Evolutionary conservation across 2,113 vertebrate genomes (phyloP), one percentile per base, ranked within the genome.

Genomic region (Chaetura pelagica): DNA sequence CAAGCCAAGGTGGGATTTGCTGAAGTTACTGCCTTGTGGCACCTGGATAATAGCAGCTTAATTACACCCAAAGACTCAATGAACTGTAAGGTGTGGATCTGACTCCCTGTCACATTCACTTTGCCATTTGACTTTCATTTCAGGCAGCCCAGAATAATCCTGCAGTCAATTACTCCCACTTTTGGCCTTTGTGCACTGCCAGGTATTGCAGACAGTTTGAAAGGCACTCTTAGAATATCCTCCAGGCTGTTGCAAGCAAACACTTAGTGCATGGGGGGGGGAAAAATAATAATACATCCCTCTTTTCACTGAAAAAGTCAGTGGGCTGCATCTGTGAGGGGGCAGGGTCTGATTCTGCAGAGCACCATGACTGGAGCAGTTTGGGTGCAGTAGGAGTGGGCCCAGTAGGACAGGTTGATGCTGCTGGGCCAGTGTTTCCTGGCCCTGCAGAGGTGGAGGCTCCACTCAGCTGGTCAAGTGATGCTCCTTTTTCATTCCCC

Each of bases 111-210:
- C 68, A 72, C 79, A 46, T 62, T 90, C 51, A 4, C 72, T n/a
- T n/a, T 92, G 79, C 64, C 83, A 12, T 86, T 71, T 90, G 6
- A 22, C 92, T 92, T 90, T 73, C 62, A 48, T 95, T 93, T 76
- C 86, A 89, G 78, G 63, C 81, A 32, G 59, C 46, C 48, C 6
- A 90, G 90, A 84, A 91, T 63, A 74, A 95, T 90, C 73, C 84
- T 38, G 73, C 86, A 92, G 90, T 86, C 90, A 93, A 75, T 92
- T 89, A 86, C 92, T 94, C 91, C 93, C 92, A 96, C 95, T 96
- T 95, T 84, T 5, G 57, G 90, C 71, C 94, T 89, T 85, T 95
- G 90, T 94, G 83, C 76, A 81, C 61, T 46, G 64, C 76, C 92
- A 92, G 95, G 68, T 95, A 88, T 90, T 97, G 83, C 90, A 96